Percentiles rank a stretch among this genome's conserved stretches.
These are phyloP conservation scores for Nebria brevicollis DNA, from an alignment of 2,888 invertebrate genomes.

Conservation along the genomic window DNA sequence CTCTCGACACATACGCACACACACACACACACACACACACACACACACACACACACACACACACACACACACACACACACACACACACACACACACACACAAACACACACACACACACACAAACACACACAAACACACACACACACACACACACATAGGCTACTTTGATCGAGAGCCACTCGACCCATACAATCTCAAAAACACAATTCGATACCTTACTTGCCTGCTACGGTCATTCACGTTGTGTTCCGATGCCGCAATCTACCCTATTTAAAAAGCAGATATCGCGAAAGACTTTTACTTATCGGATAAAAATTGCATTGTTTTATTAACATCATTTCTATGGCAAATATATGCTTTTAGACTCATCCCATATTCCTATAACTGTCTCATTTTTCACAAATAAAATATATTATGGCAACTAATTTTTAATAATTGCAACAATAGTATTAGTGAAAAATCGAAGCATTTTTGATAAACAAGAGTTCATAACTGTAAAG, in stretches of 20 bases:
- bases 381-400: too few species aligned
- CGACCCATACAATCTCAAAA: constrained; percentile 35
- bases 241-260: background rate
- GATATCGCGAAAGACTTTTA: background rate
- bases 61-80: constrained; percentile 12
- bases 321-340: background rate
- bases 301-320: background rate
- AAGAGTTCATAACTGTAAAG: too few species aligned
- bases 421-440: too few species aligned
- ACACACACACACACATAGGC: background rate
- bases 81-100: background rate
- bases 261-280: background rate
- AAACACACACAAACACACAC: too few species aligned
- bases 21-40: constrained; percentile 6
- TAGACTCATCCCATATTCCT: too few species aligned
- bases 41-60: constrained; percentile 3
- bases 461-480: too few species aligned
- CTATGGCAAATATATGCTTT: background rate
- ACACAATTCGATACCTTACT: background rate
- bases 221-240: background rate
- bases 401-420: too few species aligned
- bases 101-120: background rate
- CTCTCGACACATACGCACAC: constrained; percentile 7
- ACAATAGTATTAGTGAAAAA: too few species aligned
- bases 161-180: constrained; percentile 35